Evolutionary conservation across 2,113 vertebrate genomes (phyloP), one percentile per base, ranked within the genome.

Genomic region (Astur gentilis): DNA sequence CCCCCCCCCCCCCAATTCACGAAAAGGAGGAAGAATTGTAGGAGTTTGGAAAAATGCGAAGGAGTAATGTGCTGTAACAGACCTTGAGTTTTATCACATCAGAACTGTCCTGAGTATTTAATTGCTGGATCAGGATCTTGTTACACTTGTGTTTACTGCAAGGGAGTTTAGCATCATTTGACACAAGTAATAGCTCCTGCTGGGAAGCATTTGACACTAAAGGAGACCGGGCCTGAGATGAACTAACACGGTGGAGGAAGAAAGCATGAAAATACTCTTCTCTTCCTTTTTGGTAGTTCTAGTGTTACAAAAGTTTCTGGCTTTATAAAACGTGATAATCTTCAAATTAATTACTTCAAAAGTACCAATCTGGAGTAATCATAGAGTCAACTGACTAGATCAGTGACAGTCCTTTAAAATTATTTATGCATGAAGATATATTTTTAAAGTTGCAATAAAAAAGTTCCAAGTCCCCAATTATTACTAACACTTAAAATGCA

Each of bases 101-200:
- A 87, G 64, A 91, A 95, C 75, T 34, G 12, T 60, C 45, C 61
- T 64, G 45, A 50, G 32, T 67, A 66, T 87, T 95, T 79, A 79
- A 76, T 38, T 2, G 1, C 20, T 67, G 88, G 32, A 23, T 89
- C 70, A 89, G 57, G 70, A 90, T 75, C 34, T 57, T 52, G 25
- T 23, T 87, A 67, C 21, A 31, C 10, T 67, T 84, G 31, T 44
- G 27, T 62, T 96, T 93, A 64, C 36, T 81, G 44, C 57, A 58
- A 64, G n/a, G 23, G 73, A 75, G 45, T 60, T 80, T 32, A 89
- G 72, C 45, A 78, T 65, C 34, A 58, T 73, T 84, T 70, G 69
- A 75, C 65, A 84, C 25, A 91, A 91, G 10, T 54, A 83, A 47
- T 25, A 87, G 36, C 10, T 82, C 31, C 36, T 87, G 26, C 44